Base-by-base conservation (phyloP, 2,113 vertebrate species). In the Hemibagrus wyckioides region DNA sequence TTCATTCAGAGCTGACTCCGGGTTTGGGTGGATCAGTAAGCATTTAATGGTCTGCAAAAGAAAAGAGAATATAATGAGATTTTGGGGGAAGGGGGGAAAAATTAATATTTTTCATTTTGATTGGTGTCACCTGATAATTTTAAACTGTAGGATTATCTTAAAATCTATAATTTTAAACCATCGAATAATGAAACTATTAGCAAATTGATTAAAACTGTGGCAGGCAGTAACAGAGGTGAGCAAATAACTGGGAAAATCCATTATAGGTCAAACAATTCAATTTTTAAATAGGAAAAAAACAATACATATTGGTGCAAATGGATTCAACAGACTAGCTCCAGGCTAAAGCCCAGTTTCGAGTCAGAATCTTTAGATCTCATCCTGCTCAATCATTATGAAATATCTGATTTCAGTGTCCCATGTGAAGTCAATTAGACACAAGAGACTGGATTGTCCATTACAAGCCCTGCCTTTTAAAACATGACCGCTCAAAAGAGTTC, bases 11-110 rank as follows among this genome's bases (percentile, higher is more conserved):
- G 97, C 97, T 0, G 97, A 98, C 92, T 98, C 97, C 0, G 97
- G 97, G 89, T 98, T 98, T 0, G 97, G 97, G 89, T 98, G 97
- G 91, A 98, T 98, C 91, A 98, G 95, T 92, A 98, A 96, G 96
- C 97, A 98, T 94, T 97, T 98, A 93, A 98, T 97, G 59, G 97
- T 97, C 97, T 98, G 91, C 2, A 17, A 69, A 33, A 77, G 8
- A 69, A 36, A 9, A 23, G 6, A 19, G 50, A 80, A 36, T 28
- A 59, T 81, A 25, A 19, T 36, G 14, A 73, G 1, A 11, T 6
- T 80, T 61, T 83, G 65, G 6, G 9, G 61, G 56, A 67, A 69
- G 13, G 67, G 1, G 0, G 61, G 8, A 50, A 44, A 23, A 23
- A 39, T 21, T 10, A 3, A 44, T 7, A 41, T 19, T 57, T 21